Evolutionary conservation across 2,888 invertebrate genomes (phyloP), one percentile per base, ranked within the genome.

Genomic region (Catocala fraxini): DNA sequence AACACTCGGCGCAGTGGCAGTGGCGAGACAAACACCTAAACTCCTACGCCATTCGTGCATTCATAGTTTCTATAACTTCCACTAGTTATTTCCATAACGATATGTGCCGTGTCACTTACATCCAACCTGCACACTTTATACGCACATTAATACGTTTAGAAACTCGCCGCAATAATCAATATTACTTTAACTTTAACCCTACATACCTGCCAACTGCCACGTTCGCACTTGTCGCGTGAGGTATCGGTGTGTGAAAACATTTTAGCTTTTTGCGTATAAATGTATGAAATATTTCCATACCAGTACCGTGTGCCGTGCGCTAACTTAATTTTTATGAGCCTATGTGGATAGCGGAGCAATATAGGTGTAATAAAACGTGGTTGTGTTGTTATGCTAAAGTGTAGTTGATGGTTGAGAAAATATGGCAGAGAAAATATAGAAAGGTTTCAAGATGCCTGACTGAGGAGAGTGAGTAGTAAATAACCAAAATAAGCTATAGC

Each of bases 231-330:
- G 11, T 60, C 33, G 57, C 51, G 46, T 48, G 56, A 48, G 48
- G 60, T 61, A 61, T 55, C 33, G 33, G 46, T 45, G 58, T 75
- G 70, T 73, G 62, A 65, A 65, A 70, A 70, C 33, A 73, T 68
- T 73, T 42, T 43, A 51, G 45, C 42, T 56, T 51, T 61, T 59
- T 59, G 9, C 13, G 51, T 58, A 57, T 54, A 53, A 63, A 56
- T 35, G 47, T 34, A 35, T 59, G 34, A 59, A 66, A 66, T 70
- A 73, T 76, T 70, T 57, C 63, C 63, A 61, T 55, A 53, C 63
- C 49, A 61, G 54, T 68, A 56, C 51, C 49, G 54, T 59, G 56
- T 63, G 58, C 57, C 51, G 54, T 25, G 49, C 42, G 42, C 51
- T 55, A 46, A 59, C 46, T 25, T 54, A 47, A 66, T 56, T 60